Evolutionary conservation across 2,113 vertebrate species (phyloP).

Genomic region (Phyllopteryx taeniolatus): DNA sequence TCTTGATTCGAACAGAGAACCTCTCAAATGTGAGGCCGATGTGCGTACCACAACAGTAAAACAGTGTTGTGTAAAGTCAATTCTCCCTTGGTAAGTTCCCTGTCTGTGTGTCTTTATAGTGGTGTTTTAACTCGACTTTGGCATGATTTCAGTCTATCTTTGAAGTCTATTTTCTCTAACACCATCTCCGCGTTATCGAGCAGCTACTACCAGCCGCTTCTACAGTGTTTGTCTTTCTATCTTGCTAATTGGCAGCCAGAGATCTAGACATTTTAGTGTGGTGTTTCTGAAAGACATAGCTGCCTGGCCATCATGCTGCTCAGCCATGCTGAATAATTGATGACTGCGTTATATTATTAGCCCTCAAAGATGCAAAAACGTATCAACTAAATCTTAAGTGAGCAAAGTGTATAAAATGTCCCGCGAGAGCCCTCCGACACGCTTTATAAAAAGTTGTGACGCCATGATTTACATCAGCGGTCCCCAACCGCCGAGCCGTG

Average conservation of each 20-base stretch:
- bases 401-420: conserved; percentile 29
- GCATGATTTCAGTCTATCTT: neutral
- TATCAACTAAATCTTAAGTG: conserved; percentile 38
- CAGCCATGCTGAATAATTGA: conserved; percentile 71
- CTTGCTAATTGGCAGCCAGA: conserved; percentile 62
- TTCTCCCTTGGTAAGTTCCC: neutral
- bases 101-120: neutral
- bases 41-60: neutral
- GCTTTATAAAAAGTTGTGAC: conserved; percentile 14
- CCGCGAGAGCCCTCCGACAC: neutral
- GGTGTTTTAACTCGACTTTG: neutral
- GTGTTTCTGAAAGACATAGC: conserved; percentile 46
- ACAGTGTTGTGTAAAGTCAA: neutral
- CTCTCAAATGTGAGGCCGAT: no score
- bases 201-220: conserved; percentile 38
- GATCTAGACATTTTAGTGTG: conserved; percentile 54
- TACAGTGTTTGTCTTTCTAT: conserved; percentile 7
- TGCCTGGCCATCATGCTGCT: conserved; percentile 53
- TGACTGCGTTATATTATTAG: conserved; percentile 69
- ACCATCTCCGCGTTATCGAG: conserved; percentile 52
- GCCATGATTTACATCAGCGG: conserved; percentile 23
- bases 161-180: neutral
- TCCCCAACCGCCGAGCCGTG: conserved; percentile 12
- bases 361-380: conserved; percentile 50
- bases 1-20: no score